These are phyloP conservation scores for Allolobophora icterica DNA, from an alignment of 2,888 invertebrate genomes.

Conservation along the genomic window DNA sequence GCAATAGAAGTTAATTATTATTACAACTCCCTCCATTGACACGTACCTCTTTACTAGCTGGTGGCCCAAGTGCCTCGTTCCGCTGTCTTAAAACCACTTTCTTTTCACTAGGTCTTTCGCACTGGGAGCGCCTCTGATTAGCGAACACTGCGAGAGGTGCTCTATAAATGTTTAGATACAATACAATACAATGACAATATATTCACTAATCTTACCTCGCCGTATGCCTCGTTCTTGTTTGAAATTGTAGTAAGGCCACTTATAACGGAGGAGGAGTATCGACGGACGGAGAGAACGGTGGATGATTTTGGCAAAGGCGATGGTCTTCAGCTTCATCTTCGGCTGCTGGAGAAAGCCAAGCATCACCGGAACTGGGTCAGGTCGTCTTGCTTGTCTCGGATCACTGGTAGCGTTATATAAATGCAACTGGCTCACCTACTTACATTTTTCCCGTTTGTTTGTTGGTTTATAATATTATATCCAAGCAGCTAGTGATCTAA, in stretches of 20 bases:
- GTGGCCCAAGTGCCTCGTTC: too few species aligned
- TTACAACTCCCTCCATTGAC: too few species aligned
- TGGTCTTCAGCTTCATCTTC: conserved; percentile 68
- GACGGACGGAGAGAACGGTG: conserved; percentile 66
- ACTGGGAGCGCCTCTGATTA: too few species aligned
- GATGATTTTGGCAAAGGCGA: conserved; percentile 68
- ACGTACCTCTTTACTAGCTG: too few species aligned
- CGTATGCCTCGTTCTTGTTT: neutral
- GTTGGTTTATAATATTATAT: neutral
- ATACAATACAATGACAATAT: too few species aligned
- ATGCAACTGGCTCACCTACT: too few species aligned
- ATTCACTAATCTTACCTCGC: neutral
- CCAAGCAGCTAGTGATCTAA: too few species aligned
- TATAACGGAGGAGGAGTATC: conserved; percentile 66
- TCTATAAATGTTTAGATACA: too few species aligned
- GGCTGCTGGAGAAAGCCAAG: conserved; percentile 66
- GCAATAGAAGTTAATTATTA: too few species aligned
- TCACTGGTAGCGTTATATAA: neutral
- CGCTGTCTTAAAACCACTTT: too few species aligned
- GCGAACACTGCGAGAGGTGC: too few species aligned
- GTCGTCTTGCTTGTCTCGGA: neutral
- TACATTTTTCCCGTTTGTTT: neutral
- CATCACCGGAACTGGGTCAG: conserved; percentile 70
- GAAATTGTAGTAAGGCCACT: conserved; percentile 64
- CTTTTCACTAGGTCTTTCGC: too few species aligned